Evolutionary conservation across 1,140 invertebrate genomes (phyloP), one percentile per base, ranked within the genome.

Genomic region (Diorhabda elongata): DNA sequence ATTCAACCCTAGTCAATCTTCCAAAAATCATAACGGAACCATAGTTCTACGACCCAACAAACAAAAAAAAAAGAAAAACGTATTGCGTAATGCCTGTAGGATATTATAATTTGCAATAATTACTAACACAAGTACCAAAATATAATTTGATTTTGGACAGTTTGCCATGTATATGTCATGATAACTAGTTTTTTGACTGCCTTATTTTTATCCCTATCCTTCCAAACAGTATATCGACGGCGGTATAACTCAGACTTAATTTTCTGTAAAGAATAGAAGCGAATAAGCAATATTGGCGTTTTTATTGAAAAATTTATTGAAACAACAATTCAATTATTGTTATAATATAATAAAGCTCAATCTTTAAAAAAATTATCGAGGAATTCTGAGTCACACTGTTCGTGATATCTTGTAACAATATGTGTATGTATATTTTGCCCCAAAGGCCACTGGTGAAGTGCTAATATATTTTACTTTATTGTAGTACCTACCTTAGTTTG

Each of bases 11-110:
- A 85, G 84, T 78, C 83, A 84, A 67, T 83, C 84, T 42, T 81
- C 82, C 59, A 82, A 83, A 71, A 83, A 83, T 71, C 83, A 84
- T 44, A 84, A 84, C 73, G 87, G 86, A 68, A 88, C 87, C 9
- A 88, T 88, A 75, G 81, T 88, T 61, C 78, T 88, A 44, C 82
- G 85, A 74, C 83, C 86, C 26, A 83, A 82, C 62, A 81, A 81
- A 68, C 75, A 85, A 71, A 83, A 86, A 64, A 86, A 85, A 71
- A 88, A 87, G 77, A 86, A 84, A 76, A 87, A 86, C 77, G 86
- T 88, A 47, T 82, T 88, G n/a, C 87, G 84, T 74, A 88, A 86
- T 73, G 84, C 85, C 63, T 88, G 87, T 78, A 83, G 84, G 78
- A 80, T 88, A 64, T 83, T 87, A 74, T 84, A 78, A 52, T 52